A percentile compares a stretch with the other conserved stretches of the same genome.
Conservation (phyloP, 2,888 invertebrate genomes). For the Chrysodeixis includens region DNA sequence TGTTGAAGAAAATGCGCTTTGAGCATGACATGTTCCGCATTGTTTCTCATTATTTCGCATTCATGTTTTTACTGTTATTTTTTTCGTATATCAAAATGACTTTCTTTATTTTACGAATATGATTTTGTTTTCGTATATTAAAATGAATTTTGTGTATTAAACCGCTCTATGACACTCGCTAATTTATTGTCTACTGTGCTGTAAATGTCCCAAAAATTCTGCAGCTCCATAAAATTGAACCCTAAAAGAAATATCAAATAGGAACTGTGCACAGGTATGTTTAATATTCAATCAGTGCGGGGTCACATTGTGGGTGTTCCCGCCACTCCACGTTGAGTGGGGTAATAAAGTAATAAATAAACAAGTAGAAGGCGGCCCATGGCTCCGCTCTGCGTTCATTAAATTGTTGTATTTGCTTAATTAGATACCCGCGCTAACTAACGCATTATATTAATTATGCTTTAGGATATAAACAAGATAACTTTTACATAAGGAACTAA, state of each 20-base stretch:
- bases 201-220: too few species aligned
- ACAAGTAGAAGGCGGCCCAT: slow-evolving; percentile 72
- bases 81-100: too few species aligned
- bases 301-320: slow-evolving; percentile 79
- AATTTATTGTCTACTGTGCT: too few species aligned
- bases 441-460: slow-evolving; percentile 16
- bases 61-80: background rate
- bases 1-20: background rate
- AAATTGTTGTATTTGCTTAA: slow-evolving; percentile 53
- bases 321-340: slow-evolving; percentile 81
- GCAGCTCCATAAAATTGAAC: too few species aligned
- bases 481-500: background rate
- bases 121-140: too few species aligned
- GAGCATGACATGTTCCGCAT: background rate
- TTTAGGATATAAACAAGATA: background rate
- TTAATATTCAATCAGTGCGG: slow-evolving; percentile 82
- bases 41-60: background rate
- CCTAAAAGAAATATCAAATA: slow-evolving; percentile 51
- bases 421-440: slow-evolving; percentile 34
- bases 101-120: too few species aligned
- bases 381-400: slow-evolving; percentile 53
- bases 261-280: slow-evolving; percentile 67
- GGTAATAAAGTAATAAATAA: slow-evolving; percentile 85
- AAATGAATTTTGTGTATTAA: too few species aligned
- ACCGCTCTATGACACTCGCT: too few species aligned